Percentiles rank a stretch among this genome's conserved stretches.
These are phyloP conservation scores for Clavelina lepadiformis DNA, from an alignment of 23 tunicate species.

Conservation along the genomic window DNA sequence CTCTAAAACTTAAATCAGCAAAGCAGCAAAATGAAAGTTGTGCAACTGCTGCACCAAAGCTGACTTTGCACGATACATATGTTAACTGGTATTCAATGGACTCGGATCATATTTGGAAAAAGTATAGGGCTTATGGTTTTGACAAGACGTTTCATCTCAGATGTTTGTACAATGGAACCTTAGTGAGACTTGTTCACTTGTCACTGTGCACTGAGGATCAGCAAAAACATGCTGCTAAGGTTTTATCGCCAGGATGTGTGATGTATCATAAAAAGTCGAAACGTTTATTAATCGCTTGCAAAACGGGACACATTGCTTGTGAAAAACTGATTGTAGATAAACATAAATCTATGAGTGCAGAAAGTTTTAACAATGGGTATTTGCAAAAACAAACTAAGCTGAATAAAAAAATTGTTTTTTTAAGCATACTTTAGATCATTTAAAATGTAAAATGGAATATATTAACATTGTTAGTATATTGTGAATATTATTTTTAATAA, in stretches of 20 bases:
- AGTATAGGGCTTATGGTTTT: constrained; percentile 55
- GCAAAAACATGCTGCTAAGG: neutral
- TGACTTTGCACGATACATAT: constrained; percentile 16
- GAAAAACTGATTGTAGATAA: constrained; percentile 9
- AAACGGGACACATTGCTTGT: constrained; percentile 26
- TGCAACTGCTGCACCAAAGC: constrained; percentile 45
- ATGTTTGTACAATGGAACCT: constrained; percentile 21
- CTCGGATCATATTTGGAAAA: constrained; percentile 35
- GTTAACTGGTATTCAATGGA: constrained; percentile 27
- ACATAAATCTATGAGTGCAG: constrained; percentile 28
- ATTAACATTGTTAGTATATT: too few species aligned
- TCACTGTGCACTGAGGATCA: neutral
- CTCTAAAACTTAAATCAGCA: constrained; percentile 24
- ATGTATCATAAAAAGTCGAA: constrained; percentile 24
- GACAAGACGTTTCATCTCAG: constrained; percentile 18
- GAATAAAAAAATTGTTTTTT: constrained; percentile 31
- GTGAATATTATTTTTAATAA: too few species aligned
- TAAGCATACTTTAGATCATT: too few species aligned
- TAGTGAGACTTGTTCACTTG: constrained; percentile 25
- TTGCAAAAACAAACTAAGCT: constrained; percentile 29
- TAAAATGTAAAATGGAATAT: too few species aligned
- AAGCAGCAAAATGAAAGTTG: constrained; percentile 19
- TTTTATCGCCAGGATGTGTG: constrained; percentile 26
- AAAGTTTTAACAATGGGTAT: constrained; percentile 51
- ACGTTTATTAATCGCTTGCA: constrained; percentile 32